Conservation (phyloP, 2,888 invertebrate species). For the Prosopocoilus inquinatus region DNA sequence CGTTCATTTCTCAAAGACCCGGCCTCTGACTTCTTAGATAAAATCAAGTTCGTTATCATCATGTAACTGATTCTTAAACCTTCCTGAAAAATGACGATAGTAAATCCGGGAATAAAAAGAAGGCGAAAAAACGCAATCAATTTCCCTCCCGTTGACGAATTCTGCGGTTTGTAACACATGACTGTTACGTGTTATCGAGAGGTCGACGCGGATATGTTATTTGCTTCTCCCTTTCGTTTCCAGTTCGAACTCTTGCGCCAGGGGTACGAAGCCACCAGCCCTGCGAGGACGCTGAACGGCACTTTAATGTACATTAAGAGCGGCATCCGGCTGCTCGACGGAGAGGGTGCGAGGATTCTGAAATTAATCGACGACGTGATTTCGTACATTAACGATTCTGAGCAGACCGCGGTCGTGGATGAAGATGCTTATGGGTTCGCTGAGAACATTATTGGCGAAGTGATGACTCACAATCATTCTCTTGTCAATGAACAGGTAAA, state of each 20-base stretch:
- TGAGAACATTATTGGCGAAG: slow-evolving; percentile 58
- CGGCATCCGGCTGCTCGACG: slow-evolving; percentile 56
- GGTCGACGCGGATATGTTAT: too few species aligned
- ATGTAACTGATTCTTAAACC: too few species aligned
- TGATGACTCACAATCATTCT: slow-evolving; percentile 64
- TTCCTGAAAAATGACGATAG: too few species aligned
- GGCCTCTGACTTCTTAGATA: too few species aligned
- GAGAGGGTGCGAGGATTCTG: slow-evolving; percentile 63
- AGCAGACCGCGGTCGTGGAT: slow-evolving; percentile 38
- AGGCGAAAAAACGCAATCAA: too few species aligned
- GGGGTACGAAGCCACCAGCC: slow-evolving; percentile 63
- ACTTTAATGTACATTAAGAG: slow-evolving; percentile 57
- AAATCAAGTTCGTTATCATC: too few species aligned
- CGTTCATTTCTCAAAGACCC: too few species aligned
- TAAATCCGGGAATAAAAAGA: too few species aligned
- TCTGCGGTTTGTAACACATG: too few species aligned
- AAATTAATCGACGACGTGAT: slow-evolving; percentile 58
- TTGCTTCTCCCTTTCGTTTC: slow-evolving; percentile 21
- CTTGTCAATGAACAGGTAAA: slow-evolving; percentile 71
- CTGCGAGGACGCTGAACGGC: slow-evolving; percentile 56
- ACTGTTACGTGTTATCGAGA: too few species aligned
- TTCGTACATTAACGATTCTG: slow-evolving; percentile 52
- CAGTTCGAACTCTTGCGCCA: slow-evolving; percentile 57
- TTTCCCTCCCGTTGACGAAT: too few species aligned
- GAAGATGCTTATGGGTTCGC: slow-evolving; percentile 32